Percentiles rank a stretch among this genome's conserved stretches.
phyloP scores from a whole-genome alignment of 2,888 invertebrate genomes.

The Apodemia mormo region DNA sequence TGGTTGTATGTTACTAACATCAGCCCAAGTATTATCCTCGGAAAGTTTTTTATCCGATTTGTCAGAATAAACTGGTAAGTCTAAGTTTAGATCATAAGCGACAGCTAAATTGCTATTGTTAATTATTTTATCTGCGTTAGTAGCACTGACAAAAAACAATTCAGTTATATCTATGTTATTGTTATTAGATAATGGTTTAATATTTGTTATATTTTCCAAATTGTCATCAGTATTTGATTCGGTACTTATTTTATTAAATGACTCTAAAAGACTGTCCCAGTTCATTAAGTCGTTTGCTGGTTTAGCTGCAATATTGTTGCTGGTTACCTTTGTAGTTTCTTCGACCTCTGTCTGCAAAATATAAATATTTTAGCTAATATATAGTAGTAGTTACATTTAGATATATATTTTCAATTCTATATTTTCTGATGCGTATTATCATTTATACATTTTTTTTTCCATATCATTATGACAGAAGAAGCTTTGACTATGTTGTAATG shows the following conservation, averaged over 20 bases:
- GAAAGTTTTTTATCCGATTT: constrained; percentile 52
- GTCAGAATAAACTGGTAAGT: constrained; percentile 45
- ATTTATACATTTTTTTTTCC: too few species aligned
- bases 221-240: constrained; percentile 71
- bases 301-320: constrained; percentile 45
- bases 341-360: constrained; percentile 54
- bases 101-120: constrained; percentile 49
- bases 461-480: too few species aligned
- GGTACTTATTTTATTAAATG: constrained; percentile 70
- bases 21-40: constrained; percentile 51
- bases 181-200: constrained; percentile 45
- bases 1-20: constrained; percentile 53
- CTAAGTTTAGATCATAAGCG: constrained; percentile 63
- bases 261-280: constrained; percentile 73
- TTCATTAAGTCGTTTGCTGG: constrained; percentile 57
- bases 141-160: constrained; percentile 62
- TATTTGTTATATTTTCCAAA: constrained; percentile 60
- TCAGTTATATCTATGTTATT: constrained; percentile 67
- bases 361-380: constrained; percentile 8
- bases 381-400: too few species aligned
- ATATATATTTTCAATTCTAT: too few species aligned
- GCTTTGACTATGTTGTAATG: too few species aligned
- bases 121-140: constrained; percentile 52
- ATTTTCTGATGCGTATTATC: neutral
- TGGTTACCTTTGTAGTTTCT: constrained; percentile 42